A percentile compares a stretch with the other conserved stretches of the same genome.
These are phyloP conservation scores for Acleris holmiana DNA, from an alignment of 2,888 invertebrate species.

Conservation along the genomic window DNA sequence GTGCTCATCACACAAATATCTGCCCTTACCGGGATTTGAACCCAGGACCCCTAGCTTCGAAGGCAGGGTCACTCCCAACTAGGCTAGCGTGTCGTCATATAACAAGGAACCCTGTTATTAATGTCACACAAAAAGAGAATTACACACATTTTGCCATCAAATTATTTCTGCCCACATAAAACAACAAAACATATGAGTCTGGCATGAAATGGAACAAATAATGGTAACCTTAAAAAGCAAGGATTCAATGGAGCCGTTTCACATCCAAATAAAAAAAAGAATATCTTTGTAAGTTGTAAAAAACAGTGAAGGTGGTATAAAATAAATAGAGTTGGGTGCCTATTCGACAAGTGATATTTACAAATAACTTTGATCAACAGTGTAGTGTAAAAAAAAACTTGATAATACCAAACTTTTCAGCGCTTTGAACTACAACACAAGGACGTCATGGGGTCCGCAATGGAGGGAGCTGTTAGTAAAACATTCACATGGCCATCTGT, in stretches of 20 bases:
- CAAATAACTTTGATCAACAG: slow-evolving; percentile 10
- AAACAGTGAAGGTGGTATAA: neutral
- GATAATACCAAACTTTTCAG: slow-evolving; percentile 8
- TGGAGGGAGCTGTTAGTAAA: slow-evolving; percentile 27
- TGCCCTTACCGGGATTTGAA: too few relatives aligned
- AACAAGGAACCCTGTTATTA: slow-evolving; percentile 42
- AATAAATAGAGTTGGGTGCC: slow-evolving; percentile 7
- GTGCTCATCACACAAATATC: too few relatives aligned
- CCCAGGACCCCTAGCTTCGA: too few relatives aligned
- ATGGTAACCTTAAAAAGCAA: slow-evolving; percentile 14
- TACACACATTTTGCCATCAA: neutral
- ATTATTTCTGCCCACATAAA: slow-evolving; percentile 6
- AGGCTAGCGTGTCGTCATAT: too few relatives aligned
- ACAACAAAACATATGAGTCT: slow-evolving; percentile 49
- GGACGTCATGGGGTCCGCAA: slow-evolving; percentile 2
- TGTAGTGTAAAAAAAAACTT: neutral
- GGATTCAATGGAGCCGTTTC: neutral
- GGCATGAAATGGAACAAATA: slow-evolving; percentile 61
- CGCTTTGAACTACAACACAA: slow-evolving; percentile 21
- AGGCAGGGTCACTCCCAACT: too few relatives aligned
- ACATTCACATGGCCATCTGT: slow-evolving; percentile 25
- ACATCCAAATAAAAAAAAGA: neutral
- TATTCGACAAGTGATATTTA: slow-evolving; percentile 29
- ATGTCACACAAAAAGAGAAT: too few relatives aligned
- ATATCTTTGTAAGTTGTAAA: neutral